These are phyloP conservation scores for Parambassis ranga DNA, from an alignment of 2,797 vertebrate species.

Conservation along the genomic window DNA sequence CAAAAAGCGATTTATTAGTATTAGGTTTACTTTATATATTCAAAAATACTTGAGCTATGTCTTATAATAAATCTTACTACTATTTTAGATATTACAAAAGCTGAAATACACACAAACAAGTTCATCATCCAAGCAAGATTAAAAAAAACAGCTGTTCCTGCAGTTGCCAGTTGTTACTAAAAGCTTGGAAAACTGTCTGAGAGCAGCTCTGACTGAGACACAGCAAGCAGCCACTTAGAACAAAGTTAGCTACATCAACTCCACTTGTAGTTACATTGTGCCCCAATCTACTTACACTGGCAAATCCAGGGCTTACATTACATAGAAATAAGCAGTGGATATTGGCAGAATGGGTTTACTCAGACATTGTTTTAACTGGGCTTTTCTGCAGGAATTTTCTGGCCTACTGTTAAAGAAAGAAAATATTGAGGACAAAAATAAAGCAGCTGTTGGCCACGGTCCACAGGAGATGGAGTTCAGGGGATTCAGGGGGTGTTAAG, in stretches of 20 bases:
- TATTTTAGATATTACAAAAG: too few relatives aligned
- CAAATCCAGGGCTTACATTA: slow-evolving; percentile 80
- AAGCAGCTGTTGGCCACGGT: slow-evolving; percentile 64
- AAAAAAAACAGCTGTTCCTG: not conserved
- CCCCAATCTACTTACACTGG: slow-evolving; percentile 76
- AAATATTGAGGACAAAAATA: slow-evolving; percentile 70
- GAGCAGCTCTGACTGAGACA: slow-evolving; percentile 23
- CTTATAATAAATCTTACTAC: too few relatives aligned
- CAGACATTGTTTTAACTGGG: slow-evolving; percentile 70
- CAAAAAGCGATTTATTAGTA: too few relatives aligned
- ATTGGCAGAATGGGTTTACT: slow-evolving; percentile 73
- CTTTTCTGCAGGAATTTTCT: slow-evolving; percentile 69
- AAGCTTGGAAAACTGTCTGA: slow-evolving; percentile 16
- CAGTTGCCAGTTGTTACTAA: not conserved
- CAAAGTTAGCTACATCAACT: slow-evolving; percentile 74
- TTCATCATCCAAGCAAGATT: too few relatives aligned
- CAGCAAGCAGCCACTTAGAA: slow-evolving; percentile 51
- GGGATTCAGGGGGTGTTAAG: slow-evolving; percentile 66
- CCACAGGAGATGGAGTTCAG: slow-evolving; percentile 52
- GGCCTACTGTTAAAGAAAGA: slow-evolving; percentile 59
- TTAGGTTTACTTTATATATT: too few relatives aligned
- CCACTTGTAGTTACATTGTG: slow-evolving; percentile 77
- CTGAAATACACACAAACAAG: too few relatives aligned
- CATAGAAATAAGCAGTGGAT: slow-evolving; percentile 70
- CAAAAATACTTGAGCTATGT: too few relatives aligned